phyloP scores from a whole-genome alignment of 2,888 invertebrate genomes.

The Parnassius apollo region DNA sequence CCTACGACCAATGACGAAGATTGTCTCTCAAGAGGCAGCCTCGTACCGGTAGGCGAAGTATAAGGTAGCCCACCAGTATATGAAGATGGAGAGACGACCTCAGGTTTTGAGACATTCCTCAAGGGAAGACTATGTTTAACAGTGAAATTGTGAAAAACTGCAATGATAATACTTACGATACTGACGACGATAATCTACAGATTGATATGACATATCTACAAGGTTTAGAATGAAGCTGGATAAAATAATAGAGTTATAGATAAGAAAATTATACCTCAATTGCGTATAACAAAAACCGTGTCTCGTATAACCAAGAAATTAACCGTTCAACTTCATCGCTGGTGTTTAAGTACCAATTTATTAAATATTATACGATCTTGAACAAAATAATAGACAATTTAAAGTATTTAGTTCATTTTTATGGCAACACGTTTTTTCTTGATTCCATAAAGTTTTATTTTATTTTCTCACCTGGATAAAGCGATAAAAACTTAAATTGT shows the following conservation, averaged over 20 bases:
- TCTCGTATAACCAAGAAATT: not conserved
- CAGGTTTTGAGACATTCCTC: too few species aligned
- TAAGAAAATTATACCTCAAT: slow-evolving; percentile 7
- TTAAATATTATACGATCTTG: not conserved
- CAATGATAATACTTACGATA: too few species aligned
- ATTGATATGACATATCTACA: too few species aligned
- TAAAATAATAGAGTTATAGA: not conserved
- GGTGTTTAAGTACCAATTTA: slow-evolving; percentile 8
- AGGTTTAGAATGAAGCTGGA: not conserved
- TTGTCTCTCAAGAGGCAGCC: too few species aligned
- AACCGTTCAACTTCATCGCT: slow-evolving; percentile 7
- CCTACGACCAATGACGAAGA: too few species aligned
- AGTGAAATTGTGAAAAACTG: too few species aligned
- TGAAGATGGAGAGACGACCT: too few species aligned
- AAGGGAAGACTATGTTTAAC: too few species aligned
- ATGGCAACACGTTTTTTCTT: not conserved
- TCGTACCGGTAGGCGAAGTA: too few species aligned
- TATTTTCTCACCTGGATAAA: not conserved
- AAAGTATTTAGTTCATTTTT: not conserved
- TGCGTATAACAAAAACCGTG: slow-evolving; percentile 2
- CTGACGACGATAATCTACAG: too few species aligned
- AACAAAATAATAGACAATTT: slow-evolving; percentile 16
- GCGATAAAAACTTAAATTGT: not conserved
- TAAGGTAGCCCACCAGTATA: too few species aligned
- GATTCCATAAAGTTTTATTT: not conserved